These are phyloP conservation scores for Cheilosia pagana DNA, from an alignment of 2,888 invertebrate species.

Conservation along the genomic window DNA sequence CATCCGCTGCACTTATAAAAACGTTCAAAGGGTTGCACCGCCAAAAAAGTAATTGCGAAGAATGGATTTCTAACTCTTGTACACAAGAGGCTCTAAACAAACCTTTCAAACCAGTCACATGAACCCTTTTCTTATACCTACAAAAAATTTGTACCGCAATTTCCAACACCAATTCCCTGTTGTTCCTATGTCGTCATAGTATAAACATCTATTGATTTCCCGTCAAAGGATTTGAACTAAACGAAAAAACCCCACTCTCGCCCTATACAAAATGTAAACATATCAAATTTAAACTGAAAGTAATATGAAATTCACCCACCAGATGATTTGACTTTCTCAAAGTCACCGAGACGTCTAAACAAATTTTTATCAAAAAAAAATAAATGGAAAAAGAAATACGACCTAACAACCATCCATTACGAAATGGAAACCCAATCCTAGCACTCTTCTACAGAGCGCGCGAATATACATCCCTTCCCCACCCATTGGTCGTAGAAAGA, in stretches of 20 bases:
- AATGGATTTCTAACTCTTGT: too few species aligned
- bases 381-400: slow-evolving; percentile 24
- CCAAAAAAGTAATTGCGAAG: too few species aligned
- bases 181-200: not conserved
- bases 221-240: slow-evolving; percentile 5
- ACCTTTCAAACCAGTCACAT: too few species aligned
- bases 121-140: too few species aligned
- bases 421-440: slow-evolving; percentile 67
- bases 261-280: slow-evolving; percentile 15
- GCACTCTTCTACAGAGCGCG: slow-evolving; percentile 27
- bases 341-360: slow-evolving; percentile 48
- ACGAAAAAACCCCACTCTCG: not conserved
- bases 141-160: not conserved
- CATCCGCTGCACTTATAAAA: too few species aligned
- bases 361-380: slow-evolving; percentile 24
- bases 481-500: not conserved
- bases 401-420: slow-evolving; percentile 60
- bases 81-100: too few species aligned
- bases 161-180: not conserved
- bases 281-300: slow-evolving; percentile 60
- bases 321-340: slow-evolving; percentile 35
- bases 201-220: not conserved
- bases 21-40: too few species aligned
- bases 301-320: slow-evolving; percentile 16
- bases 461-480: slow-evolving; percentile 7